phyloP scores from a whole-genome alignment of 2,797 vertebrate species.

The Coranthus polyacanthus region DNA sequence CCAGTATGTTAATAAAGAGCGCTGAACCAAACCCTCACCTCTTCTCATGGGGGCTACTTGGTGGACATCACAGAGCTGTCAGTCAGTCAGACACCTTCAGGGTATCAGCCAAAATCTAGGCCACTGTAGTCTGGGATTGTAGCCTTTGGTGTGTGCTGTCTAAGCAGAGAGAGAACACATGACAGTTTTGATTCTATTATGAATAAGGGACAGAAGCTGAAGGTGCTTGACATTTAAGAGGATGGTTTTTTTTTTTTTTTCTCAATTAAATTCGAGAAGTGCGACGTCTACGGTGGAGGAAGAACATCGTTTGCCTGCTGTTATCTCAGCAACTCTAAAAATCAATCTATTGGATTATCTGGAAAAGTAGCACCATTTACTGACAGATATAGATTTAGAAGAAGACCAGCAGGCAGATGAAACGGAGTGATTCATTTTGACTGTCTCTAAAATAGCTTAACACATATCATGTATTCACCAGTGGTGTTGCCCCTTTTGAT shows the following conservation, averaged over 20 bases:
- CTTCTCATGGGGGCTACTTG: slow-evolving; percentile 1
- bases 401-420: neutral
- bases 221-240: slow-evolving; percentile 56
- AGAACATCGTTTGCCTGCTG: slow-evolving; percentile 10
- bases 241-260: slow-evolving; percentile 34
- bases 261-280: slow-evolving; percentile 50
- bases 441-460: neutral
- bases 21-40: slow-evolving; percentile 25
- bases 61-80: slow-evolving; percentile 25
- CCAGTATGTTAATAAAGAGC: slow-evolving; percentile 35
- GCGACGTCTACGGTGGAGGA: slow-evolving; percentile 25
- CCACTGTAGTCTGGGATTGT: slow-evolving; percentile 23
- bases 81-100: slow-evolving; percentile 27
- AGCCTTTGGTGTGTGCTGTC: slow-evolving; percentile 14
- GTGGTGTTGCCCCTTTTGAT: slow-evolving; percentile 10
- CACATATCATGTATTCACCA: slow-evolving; percentile 6
- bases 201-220: slow-evolving; percentile 9
- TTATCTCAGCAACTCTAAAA: slow-evolving; percentile 13
- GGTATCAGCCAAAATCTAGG: slow-evolving; percentile 37
- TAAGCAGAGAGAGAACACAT: slow-evolving; percentile 20
- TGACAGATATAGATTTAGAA: slow-evolving; percentile 10
- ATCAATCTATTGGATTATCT: slow-evolving; percentile 34
- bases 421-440: neutral
- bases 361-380: slow-evolving; percentile 14
- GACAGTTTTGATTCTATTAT: slow-evolving; percentile 49